phyloP scores from a whole-genome alignment of 2,797 vertebrate genomes.

The Hafferia zeledoni region DNA sequence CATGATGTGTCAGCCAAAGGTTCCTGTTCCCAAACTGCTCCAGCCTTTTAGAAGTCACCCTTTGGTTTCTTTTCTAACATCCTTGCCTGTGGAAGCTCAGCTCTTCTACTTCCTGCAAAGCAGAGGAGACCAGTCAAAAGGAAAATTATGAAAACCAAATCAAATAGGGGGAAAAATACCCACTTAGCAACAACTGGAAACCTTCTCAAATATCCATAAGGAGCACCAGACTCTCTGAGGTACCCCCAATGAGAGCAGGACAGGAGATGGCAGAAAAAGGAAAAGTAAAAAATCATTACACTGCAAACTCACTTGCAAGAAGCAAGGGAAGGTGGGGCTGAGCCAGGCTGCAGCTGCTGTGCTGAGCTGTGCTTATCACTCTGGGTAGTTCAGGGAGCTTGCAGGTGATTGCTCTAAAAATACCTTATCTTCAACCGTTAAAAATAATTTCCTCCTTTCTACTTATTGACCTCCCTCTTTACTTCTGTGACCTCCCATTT shows the following conservation, averaged over 20 bases:
- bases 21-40: neutral
- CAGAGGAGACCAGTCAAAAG: neutral
- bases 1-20: accelerated
- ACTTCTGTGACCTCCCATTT: slow-evolving; percentile 1
- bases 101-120: neutral
- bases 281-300: neutral
- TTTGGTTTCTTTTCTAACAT: neutral
- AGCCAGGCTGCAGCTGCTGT: neutral
- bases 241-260: neutral
- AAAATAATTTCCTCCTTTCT: slow-evolving; percentile 51
- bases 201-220: neutral
- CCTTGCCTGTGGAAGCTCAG: neutral
- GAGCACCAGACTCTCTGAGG: neutral
- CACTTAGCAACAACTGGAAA: neutral
- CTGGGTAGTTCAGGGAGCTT: slow-evolving; percentile 3
- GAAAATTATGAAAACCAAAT: neutral
- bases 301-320: neutral
- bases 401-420: slow-evolving; percentile 66
- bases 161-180: neutral
- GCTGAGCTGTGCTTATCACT: slow-evolving; percentile 16
- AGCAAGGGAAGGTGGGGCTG: neutral
- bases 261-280: neutral
- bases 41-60: neutral
- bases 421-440: slow-evolving; percentile 45
- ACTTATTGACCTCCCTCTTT: slow-evolving; percentile 47